Conservation (phyloP, 2,888 invertebrate genomes). For the Drosophila maculinotata region DNA sequence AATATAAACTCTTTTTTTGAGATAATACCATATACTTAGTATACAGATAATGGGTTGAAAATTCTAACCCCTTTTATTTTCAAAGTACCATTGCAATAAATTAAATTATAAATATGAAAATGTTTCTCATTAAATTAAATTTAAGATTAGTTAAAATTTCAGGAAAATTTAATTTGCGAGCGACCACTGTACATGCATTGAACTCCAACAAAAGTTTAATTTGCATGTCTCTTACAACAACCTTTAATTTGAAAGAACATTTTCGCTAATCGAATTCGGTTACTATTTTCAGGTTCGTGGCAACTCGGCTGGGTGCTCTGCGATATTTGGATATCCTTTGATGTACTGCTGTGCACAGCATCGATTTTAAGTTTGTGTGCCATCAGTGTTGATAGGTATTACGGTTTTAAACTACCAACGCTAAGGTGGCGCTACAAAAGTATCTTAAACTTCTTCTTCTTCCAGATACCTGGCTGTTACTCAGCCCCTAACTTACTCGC, state of each 20-base stretch:
- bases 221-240: background rate
- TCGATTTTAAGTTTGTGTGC: slow-evolving; percentile 76
- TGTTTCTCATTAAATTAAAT: too few relatives aligned
- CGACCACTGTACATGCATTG: background rate
- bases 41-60: too few relatives aligned
- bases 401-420: background rate
- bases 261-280: slow-evolving; percentile 6
- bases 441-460: slow-evolving; percentile 2
- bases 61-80: too few relatives aligned
- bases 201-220: background rate
- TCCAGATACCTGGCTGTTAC: slow-evolving; percentile 95
- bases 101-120: too few relatives aligned
- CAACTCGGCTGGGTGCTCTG: slow-evolving; percentile 94
- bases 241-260: background rate
- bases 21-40: too few relatives aligned
- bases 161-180: too few relatives aligned
- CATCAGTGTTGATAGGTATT: slow-evolving; percentile 66
- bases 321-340: slow-evolving; percentile 96
- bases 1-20: too few relatives aligned
- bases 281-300: slow-evolving; percentile 89
- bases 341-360: slow-evolving; percentile 89
- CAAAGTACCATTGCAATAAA: too few relatives aligned
- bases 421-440: background rate
- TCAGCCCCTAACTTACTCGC: slow-evolving; percentile 95
- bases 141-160: too few relatives aligned